Conservation (phyloP, 2,888 invertebrate species). For the Limnephilus lunatus region DNA sequence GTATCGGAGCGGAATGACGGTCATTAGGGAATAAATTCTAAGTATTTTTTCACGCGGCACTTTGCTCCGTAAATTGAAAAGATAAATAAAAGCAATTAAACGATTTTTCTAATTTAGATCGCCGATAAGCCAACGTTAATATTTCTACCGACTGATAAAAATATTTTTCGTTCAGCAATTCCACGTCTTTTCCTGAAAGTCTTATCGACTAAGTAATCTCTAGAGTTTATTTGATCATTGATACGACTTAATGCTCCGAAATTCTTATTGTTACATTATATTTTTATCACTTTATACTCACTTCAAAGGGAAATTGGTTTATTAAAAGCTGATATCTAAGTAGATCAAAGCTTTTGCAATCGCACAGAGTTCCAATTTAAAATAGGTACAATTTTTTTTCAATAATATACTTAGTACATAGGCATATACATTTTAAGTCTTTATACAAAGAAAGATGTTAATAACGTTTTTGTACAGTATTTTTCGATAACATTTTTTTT, state of each 20-base stretch:
- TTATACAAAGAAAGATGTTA: too few species aligned
- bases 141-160: neutral
- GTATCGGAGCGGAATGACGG: neutral
- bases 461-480: too few species aligned
- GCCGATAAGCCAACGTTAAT: neutral
- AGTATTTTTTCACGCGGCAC: neutral
- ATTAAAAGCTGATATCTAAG: neutral
- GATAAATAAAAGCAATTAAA: conserved; percentile 29
- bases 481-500: too few species aligned
- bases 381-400: neutral
- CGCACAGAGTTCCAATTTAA: neutral
- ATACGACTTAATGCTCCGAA: neutral
- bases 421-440: too few species aligned
- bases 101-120: conserved; percentile 4
- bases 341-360: too few species aligned
- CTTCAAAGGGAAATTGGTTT: neutral
- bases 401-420: too few species aligned
- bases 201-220: neutral
- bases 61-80: neutral
- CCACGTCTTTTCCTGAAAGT: neutral
- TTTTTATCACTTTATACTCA: neutral
- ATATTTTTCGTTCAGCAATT: conserved; percentile 6
- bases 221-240: neutral
- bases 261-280: neutral
- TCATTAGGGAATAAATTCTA: neutral